phyloP scores from a whole-genome alignment of 2,888 invertebrate species.

The Calameuta pallipes region DNA sequence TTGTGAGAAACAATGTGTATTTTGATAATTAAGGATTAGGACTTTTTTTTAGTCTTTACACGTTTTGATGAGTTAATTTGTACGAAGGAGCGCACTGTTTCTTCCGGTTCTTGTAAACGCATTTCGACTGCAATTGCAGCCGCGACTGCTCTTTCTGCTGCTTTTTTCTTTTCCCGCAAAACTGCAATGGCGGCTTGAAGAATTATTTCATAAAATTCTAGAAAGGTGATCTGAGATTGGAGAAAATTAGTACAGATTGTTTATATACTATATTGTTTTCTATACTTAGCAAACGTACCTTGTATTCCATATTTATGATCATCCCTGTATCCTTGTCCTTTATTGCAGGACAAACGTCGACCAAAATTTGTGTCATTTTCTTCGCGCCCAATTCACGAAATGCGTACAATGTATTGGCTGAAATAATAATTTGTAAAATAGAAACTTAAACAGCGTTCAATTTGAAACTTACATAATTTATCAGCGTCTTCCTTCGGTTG shows the following conservation, averaged over 20 bases:
- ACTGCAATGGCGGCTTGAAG: slow-evolving; percentile 45
- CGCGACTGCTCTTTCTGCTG: background rate
- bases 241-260: background rate
- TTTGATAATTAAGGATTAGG: background rate
- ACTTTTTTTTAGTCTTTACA: background rate
- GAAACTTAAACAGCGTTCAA: background rate
- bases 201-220: slow-evolving; percentile 73
- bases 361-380: slow-evolving; percentile 53
- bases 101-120: background rate
- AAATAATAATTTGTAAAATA: background rate
- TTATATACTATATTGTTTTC: background rate
- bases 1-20: background rate
- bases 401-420: slow-evolving; percentile 44
- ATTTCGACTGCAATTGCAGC: background rate
- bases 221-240: slow-evolving; percentile 67
- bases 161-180: slow-evolving; percentile 12
- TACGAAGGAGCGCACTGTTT: background rate
- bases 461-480: slow-evolving; percentile 1
- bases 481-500: background rate
- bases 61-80: background rate
- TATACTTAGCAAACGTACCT: slow-evolving; percentile 35
- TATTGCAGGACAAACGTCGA: slow-evolving; percentile 68
- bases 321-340: slow-evolving; percentile 46
- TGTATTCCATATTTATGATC: slow-evolving; percentile 68
- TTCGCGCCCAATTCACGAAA: slow-evolving; percentile 54